Conservation (phyloP, 1,140 invertebrate species). For the Oncopodura yosiiana region DNA sequence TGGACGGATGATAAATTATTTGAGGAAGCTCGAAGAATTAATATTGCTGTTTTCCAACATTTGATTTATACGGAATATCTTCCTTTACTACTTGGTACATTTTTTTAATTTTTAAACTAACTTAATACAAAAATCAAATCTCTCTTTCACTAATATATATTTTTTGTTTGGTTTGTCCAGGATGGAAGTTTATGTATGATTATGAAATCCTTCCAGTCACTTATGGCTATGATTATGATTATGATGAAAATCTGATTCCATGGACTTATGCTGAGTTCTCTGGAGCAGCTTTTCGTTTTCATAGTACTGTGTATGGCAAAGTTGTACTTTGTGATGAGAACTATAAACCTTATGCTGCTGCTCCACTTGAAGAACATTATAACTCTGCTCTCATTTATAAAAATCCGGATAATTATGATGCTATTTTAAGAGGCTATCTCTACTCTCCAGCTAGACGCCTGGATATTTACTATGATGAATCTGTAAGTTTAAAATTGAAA, state of each 20-base stretch:
- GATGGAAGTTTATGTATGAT: slow-evolving; percentile 35
- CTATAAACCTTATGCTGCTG: slow-evolving; percentile 16
- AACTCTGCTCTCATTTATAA: slow-evolving; percentile 33
- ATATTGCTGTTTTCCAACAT: slow-evolving; percentile 45
- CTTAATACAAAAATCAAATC: too few relatives aligned
- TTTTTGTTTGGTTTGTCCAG: slow-evolving; percentile 17
- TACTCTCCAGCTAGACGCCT: slow-evolving; percentile 9
- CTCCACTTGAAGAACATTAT: slow-evolving; percentile 33
- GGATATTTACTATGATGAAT: slow-evolving; percentile 27
- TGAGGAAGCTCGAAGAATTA: slow-evolving; percentile 48
- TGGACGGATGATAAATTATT: slow-evolving; percentile 44
- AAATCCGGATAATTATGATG: slow-evolving; percentile 32
- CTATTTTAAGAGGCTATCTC: slow-evolving; percentile 32
- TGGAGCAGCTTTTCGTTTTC: slow-evolving; percentile 48
- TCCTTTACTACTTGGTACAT: slow-evolving; percentile 29
- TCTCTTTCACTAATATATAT: not conserved
- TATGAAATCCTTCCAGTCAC: slow-evolving; percentile 35
- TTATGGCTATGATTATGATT: slow-evolving; percentile 38
- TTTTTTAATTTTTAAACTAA: too few relatives aligned
- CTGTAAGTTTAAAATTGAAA: slow-evolving; percentile 12
- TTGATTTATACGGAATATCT: slow-evolving; percentile 41
- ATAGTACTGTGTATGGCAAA: slow-evolving; percentile 37
- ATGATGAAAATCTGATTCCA: slow-evolving; percentile 40
- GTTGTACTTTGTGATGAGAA: slow-evolving; percentile 22
- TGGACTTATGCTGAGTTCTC: slow-evolving; percentile 43